These are phyloP conservation scores for Cheilosia grossa DNA, from an alignment of 2,888 invertebrate genomes.

Conservation along the genomic window DNA sequence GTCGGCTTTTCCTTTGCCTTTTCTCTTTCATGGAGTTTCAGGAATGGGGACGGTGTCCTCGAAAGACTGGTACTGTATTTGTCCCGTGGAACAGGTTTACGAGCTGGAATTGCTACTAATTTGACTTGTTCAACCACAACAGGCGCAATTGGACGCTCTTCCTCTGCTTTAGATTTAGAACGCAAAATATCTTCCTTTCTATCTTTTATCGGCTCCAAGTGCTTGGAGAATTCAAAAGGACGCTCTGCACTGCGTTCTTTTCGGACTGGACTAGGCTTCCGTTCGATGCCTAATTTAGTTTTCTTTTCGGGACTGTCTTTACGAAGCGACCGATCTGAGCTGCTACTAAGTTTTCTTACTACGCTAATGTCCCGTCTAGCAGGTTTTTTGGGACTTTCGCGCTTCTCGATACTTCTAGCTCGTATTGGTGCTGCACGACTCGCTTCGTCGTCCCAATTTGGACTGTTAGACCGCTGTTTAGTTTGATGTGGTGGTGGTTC, in stretches of 20 bases:
- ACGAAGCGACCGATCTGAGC: conserved; percentile 49
- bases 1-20: conserved; percentile 70
- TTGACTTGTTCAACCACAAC: conserved; percentile 78
- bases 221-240: conserved; percentile 75
- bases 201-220: conserved; percentile 79
- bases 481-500: conserved; percentile 62
- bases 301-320: conserved; percentile 76
- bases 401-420: conserved; percentile 56
- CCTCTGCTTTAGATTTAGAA: conserved; percentile 70
- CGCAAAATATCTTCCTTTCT: conserved; percentile 74
- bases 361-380: conserved; percentile 33
- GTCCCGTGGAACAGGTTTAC: conserved; percentile 76
- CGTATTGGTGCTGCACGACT: conserved; percentile 58
- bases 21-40: conserved; percentile 84
- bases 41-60: conserved; percentile 93
- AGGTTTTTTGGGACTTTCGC: conserved; percentile 54
- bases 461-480: conserved; percentile 77
- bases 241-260: conserved; percentile 67
- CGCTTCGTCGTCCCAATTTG: conserved; percentile 78
- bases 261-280: conserved; percentile 75
- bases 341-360: conserved; percentile 57
- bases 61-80: conserved; percentile 90
- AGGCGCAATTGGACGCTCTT: conserved; percentile 53
- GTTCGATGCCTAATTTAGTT: conserved; percentile 70
- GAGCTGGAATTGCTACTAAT: conserved; percentile 58